Evolutionary conservation across 2,113 vertebrate genomes (phyloP), one percentile per base, ranked within the genome.

Genomic region (Eulemur rufifrons): DNA sequence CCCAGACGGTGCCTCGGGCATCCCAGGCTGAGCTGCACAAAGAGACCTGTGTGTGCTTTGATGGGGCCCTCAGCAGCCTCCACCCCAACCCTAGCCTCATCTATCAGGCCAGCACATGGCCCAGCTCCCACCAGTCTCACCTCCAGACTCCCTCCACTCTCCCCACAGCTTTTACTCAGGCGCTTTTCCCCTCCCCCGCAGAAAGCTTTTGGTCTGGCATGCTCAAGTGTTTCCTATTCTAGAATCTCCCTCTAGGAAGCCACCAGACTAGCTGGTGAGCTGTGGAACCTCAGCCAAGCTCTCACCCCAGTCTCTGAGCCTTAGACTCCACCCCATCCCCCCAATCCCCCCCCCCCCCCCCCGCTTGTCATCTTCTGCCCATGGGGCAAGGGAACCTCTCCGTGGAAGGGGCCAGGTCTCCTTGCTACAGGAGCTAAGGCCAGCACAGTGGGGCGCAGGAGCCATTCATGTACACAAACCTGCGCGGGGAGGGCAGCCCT

Each of bases 1-100:
- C 50, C 89, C 91, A 89, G 93, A 91, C 89, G 87, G 71, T 0
- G 63, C 96, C 83, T 94, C 81, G 63, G 94, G 86, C 96, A 45
- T 89, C 96, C 61, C 32, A 50, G 80, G 66, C 92, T 50, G 32
- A 69, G 77, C 77, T 63, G 94, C 91, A 97, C 96, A 97, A 97
- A 97, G 97, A 95, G 78, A 92, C 76, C 88, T 96, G 64, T 97
- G 92, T 96, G 69, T 95, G 89, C 64, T 89, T 66, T 80, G 73
- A 80, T 45, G 92, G 86, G 91, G 88, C 23, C 73, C 59, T 80
- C 50, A 3, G 82, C 93, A 69, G 88, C 61, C 69, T 76, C 45
- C 88, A 12, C 39, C 81, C 77, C 39, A 14, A 47, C 45, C 42
- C 27, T 47, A 10, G 73, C 45, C 45, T 77, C 63, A 45, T 66